phyloP scores from a whole-genome alignment of 2,113 vertebrate genomes.

The Microcebus griseorufus region DNA sequence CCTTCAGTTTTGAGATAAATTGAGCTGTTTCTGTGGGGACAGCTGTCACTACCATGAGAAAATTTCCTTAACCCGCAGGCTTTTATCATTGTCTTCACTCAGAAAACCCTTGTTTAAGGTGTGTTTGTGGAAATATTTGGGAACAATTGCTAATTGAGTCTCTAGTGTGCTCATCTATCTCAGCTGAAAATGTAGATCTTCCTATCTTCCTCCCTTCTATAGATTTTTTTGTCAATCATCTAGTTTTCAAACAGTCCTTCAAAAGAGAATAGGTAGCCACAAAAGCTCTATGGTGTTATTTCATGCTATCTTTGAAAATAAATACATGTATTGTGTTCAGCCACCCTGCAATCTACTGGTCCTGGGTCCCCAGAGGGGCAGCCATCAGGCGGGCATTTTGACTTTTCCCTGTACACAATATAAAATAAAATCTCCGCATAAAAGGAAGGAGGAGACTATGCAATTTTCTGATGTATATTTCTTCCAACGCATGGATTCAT shows the following conservation, averaged over 20 bases:
- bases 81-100: neutral
- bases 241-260: neutral
- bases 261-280: neutral
- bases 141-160: neutral
- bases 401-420: neutral
- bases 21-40: slow-evolving; percentile 64
- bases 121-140: neutral
- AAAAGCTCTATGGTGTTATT: neutral
- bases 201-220: neutral
- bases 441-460: neutral
- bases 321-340: neutral
- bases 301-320: neutral
- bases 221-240: neutral
- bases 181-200: neutral
- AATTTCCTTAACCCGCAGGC: slow-evolving; percentile 12
- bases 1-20: slow-evolving; percentile 68
- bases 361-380: neutral
- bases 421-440: neutral
- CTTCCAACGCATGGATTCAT: slow-evolving; percentile 24
- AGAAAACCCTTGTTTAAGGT: neutral
- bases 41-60: slow-evolving; percentile 55
- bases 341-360: neutral
- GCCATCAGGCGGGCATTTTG: neutral
- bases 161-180: neutral
- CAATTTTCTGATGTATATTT: neutral